Percentiles rank a stretch among this genome's conserved stretches.
phyloP scores from a whole-genome alignment of 2,797 vertebrate species.

The Parauchenoglanis ngamensis region DNA sequence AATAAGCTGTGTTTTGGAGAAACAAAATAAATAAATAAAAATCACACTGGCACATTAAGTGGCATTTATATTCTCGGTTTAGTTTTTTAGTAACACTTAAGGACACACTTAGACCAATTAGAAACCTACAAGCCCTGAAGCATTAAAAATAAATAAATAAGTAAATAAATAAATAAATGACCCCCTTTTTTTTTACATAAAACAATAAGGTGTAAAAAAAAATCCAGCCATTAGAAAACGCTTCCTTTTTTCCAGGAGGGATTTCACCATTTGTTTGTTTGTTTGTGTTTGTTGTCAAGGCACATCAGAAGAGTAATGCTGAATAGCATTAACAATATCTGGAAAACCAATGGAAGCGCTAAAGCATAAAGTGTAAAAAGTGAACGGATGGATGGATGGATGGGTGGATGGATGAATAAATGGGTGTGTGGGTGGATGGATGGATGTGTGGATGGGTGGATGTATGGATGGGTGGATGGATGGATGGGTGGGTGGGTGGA shows the following conservation, averaged over 20 bases:
- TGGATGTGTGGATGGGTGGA: too few relatives aligned
- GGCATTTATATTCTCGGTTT: not conserved
- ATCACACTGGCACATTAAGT: not conserved
- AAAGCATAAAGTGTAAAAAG: too few relatives aligned
- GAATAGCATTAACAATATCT: too few relatives aligned
- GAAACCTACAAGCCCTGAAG: not conserved
- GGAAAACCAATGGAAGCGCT: too few relatives aligned
- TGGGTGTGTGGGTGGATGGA: too few relatives aligned
- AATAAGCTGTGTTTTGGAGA: not conserved
- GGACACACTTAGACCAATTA: too few relatives aligned
- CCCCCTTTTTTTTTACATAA: not conserved
- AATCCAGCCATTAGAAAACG: not conserved
- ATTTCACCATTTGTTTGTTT: not conserved
- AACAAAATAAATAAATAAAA: not conserved
- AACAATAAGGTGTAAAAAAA: not conserved
- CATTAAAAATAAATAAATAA: not conserved
- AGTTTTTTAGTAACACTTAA: not conserved
- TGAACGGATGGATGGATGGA: too few relatives aligned
- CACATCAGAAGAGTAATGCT: too few relatives aligned
- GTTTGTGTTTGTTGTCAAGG: too few relatives aligned
- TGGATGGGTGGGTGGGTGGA: too few relatives aligned
- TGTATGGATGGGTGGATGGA: too few relatives aligned
- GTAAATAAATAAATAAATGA: not conserved
- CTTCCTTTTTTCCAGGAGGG: not conserved
- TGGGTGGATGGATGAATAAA: too few relatives aligned